phyloP scores from a whole-genome alignment of 2,113 vertebrate species.

The Brachyhypopomus occidentalis region DNA sequence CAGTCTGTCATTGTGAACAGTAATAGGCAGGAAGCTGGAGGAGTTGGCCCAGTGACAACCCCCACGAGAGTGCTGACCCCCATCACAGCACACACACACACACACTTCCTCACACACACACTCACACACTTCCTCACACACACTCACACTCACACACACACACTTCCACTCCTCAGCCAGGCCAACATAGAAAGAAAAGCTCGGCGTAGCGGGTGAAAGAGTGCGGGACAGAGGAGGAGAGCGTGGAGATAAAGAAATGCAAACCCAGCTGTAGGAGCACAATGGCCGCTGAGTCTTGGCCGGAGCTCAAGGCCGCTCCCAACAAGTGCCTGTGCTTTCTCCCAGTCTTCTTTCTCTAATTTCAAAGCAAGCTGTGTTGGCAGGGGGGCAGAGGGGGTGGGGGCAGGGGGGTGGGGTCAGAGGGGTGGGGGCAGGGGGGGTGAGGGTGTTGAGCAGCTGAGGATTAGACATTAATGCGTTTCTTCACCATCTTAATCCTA shows the following conservation, averaged over 20 bases:
- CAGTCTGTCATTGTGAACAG: not conserved
- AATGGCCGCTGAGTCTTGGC: constrained; percentile 82
- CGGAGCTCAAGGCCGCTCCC: constrained; percentile 84
- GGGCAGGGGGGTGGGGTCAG: not conserved
- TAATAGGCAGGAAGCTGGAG: constrained; percentile 63
- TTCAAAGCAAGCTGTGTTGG: constrained; percentile 78
- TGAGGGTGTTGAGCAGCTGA: not conserved
- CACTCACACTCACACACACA: not conserved
- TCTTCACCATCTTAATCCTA: constrained; percentile 83
- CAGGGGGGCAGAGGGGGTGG: constrained; percentile 26
- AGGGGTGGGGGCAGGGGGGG: not conserved
- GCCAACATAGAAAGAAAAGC: constrained; percentile 68
- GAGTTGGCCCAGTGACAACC: constrained; percentile 69
- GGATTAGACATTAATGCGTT: constrained; percentile 88
- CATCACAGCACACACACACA: constrained; percentile 35
- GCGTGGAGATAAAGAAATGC: constrained; percentile 65
- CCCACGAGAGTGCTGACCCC: constrained; percentile 60
- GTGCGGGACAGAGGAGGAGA: constrained; percentile 53
- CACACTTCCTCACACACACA: not conserved
- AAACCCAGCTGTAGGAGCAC: constrained; percentile 85
- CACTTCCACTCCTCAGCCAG: constrained; percentile 2
- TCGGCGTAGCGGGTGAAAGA: constrained; percentile 43
- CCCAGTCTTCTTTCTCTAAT: constrained; percentile 73
- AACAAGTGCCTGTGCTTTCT: constrained; percentile 77
- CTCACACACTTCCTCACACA: not conserved